Evolutionary conservation across 2,797 vertebrate species (phyloP).

Genomic region (Etheostoma nigrum): DNA sequence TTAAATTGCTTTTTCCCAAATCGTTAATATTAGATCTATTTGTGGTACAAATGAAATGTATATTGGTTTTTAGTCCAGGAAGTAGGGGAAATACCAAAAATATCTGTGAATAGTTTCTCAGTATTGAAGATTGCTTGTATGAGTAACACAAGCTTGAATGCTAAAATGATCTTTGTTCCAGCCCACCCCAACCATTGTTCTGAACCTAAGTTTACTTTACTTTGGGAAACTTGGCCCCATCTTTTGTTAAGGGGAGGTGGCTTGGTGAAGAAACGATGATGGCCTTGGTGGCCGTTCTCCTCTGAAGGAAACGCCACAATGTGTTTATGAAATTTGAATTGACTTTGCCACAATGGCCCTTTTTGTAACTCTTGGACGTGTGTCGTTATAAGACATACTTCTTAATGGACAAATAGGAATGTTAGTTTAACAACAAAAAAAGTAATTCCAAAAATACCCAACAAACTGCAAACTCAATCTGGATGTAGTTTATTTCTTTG

Average conservation of each 20-base stretch:
- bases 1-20: constrained; percentile 92
- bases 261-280: constrained; percentile 62
- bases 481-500: constrained; percentile 72
- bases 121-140: constrained; percentile 79
- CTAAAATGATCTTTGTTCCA: constrained; percentile 64
- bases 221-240: constrained; percentile 68
- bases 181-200: constrained; percentile 68
- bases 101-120: constrained; percentile 81
- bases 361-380: constrained; percentile 69
- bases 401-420: constrained; percentile 83
- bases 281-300: constrained; percentile 67
- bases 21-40: constrained; percentile 90
- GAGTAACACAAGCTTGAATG: constrained; percentile 73
- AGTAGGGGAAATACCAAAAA: constrained; percentile 83
- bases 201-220: constrained; percentile 73
- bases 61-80: constrained; percentile 88
- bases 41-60: constrained; percentile 89
- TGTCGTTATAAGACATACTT: constrained; percentile 85
- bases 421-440: constrained; percentile 61
- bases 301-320: constrained; percentile 64
- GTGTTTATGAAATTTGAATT: constrained; percentile 73
- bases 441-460: constrained; percentile 47
- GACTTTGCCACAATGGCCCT: constrained; percentile 68
- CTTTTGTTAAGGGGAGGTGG: constrained; percentile 61
- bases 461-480: constrained; percentile 67